Conservation (phyloP, 2,113 vertebrate species). For the Aegithalos caudatus region DNA sequence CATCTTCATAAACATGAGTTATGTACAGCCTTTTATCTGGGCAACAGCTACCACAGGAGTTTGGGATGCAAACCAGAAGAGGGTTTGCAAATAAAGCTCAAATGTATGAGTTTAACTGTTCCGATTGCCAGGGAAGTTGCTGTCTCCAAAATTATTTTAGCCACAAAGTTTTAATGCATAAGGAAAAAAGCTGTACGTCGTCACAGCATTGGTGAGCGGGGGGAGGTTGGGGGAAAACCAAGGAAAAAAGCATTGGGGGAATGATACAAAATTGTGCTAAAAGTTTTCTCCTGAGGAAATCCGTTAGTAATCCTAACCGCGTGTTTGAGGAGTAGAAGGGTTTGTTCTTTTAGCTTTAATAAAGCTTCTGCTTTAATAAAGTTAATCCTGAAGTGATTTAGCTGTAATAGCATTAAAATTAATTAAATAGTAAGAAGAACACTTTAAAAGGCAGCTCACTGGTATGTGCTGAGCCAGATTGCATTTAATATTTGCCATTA, state of each 20-base stretch:
- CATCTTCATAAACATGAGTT: constrained; percentile 46
- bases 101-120: background rate
- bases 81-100: background rate
- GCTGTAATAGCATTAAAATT: background rate
- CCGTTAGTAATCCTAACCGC: background rate
- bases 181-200: background rate
- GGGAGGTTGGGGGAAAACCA: background rate
- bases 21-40: background rate
- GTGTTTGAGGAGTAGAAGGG: background rate
- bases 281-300: background rate
- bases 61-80: background rate
- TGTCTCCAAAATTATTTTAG: background rate
- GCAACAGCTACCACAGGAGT: background rate
- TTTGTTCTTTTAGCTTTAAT: background rate
- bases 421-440: background rate
- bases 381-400: background rate
- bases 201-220: background rate
- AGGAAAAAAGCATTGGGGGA: background rate
- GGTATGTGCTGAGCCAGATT: background rate
- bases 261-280: background rate
- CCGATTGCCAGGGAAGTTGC: background rate
- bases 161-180: background rate
- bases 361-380: background rate
- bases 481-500: background rate
- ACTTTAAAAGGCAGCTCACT: background rate